phyloP scores from a whole-genome alignment of 2,888 invertebrate genomes.

The Pseudoips prasinana region DNA sequence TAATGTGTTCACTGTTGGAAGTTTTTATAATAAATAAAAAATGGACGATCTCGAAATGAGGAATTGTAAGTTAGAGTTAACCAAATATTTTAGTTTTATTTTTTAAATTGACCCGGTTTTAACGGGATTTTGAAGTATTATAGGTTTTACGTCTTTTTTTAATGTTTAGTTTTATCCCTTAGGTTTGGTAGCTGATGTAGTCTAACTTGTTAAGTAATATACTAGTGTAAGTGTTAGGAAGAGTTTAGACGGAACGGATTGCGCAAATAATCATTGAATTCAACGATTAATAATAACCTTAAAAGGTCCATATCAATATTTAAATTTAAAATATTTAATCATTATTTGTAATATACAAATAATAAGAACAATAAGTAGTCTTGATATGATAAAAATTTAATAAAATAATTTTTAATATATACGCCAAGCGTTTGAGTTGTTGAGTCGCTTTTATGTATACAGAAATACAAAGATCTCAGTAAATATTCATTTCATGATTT shows the following conservation, averaged over 20 bases:
- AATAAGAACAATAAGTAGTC: constrained; percentile 79
- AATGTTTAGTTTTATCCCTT: constrained; percentile 36
- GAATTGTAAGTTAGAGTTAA: constrained; percentile 61
- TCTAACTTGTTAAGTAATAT: constrained; percentile 61
- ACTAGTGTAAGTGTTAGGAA: constrained; percentile 42
- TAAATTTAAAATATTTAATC: constrained; percentile 71
- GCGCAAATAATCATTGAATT: constrained; percentile 51
- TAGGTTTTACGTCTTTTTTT: constrained; percentile 59
- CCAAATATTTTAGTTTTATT: constrained; percentile 60
- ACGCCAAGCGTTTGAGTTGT: constrained; percentile 71
- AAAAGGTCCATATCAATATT: constrained; percentile 81
- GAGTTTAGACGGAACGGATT: constrained; percentile 57
- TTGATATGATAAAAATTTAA: constrained; percentile 43
- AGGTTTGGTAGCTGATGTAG: constrained; percentile 59
- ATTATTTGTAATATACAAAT: constrained; percentile 67
- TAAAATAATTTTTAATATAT: constrained; percentile 39
- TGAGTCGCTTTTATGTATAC: constrained; percentile 11
- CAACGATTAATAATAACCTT: constrained; percentile 72
- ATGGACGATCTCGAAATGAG: constrained; percentile 60
- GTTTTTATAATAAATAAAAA: constrained; percentile 48
- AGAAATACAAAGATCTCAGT: constrained; percentile 29
- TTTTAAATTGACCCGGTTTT: constrained; percentile 64
- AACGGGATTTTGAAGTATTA: constrained; percentile 77
- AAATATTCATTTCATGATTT: constrained; percentile 22
- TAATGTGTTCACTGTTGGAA: constrained; percentile 75